Evolutionary conservation across 2,888 invertebrate genomes (phyloP).

Genomic region (Synanthedon tipuliformis): DNA sequence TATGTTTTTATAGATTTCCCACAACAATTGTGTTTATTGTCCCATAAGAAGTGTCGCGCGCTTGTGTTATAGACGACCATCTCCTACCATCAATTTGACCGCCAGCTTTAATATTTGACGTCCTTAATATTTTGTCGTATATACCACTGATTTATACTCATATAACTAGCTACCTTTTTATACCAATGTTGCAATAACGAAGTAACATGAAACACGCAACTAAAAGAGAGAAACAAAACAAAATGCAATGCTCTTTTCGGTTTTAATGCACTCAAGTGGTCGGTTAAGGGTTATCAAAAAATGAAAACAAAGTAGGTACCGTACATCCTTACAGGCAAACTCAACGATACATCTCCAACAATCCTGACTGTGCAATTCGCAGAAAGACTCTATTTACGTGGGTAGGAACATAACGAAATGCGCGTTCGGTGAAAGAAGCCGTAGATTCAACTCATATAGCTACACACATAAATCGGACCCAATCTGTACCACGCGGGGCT

Average conservation of each 20-base stretch:
- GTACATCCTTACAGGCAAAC: neutral
- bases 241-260: neutral
- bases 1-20: too few species aligned
- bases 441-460: constrained; percentile 13
- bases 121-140: too few species aligned
- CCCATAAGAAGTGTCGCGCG: too few species aligned
- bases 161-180: too few species aligned
- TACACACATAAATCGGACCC: constrained; percentile 27
- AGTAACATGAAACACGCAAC: too few species aligned
- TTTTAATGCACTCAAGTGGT: neutral
- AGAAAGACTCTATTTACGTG: constrained; percentile 18
- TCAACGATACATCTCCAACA: constrained; percentile 5
- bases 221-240: neutral
- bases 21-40: too few species aligned
- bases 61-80: too few species aligned
- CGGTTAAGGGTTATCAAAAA: neutral
- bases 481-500: constrained; percentile 21
- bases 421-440: neutral
- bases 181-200: too few species aligned
- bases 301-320: neutral
- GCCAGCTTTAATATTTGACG: too few species aligned
- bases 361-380: constrained; percentile 28
- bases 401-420: constrained; percentile 5
- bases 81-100: too few species aligned
- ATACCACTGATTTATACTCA: too few species aligned